phyloP scores from a whole-genome alignment of 1,140 invertebrate genomes.

The Drosophila paulistorum region DNA sequence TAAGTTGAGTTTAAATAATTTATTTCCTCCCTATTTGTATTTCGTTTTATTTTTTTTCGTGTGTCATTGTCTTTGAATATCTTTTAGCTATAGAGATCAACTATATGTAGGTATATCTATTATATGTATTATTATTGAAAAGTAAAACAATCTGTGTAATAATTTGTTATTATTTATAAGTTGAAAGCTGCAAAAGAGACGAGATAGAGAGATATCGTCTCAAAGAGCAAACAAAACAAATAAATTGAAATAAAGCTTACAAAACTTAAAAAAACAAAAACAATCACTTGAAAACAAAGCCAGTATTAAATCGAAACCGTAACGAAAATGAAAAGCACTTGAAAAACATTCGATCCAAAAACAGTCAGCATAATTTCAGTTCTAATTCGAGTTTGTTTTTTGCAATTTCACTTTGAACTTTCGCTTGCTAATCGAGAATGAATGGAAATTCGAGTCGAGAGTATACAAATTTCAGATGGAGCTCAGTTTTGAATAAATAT shows the following conservation, averaged over 20 bases:
- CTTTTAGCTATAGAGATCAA: conserved; percentile 23
- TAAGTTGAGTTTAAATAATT: conserved; percentile 54
- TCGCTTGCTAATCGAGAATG: too few relatives aligned
- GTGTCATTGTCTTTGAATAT: conserved; percentile 9
- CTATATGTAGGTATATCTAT: conserved; percentile 42
- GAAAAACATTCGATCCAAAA: not conserved
- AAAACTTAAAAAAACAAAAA: conserved; percentile 41
- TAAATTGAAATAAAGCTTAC: conserved; percentile 67
- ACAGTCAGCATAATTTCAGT: not conserved
- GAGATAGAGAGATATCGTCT: conserved; percentile 16
- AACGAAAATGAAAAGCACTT: conserved; percentile 13
- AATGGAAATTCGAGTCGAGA: too few relatives aligned
- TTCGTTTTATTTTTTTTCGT: not conserved
- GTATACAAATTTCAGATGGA: not conserved
- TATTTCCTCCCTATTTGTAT: conserved; percentile 27
- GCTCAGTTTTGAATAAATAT: not conserved
- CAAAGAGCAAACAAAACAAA: conserved; percentile 44
- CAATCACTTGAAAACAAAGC: conserved; percentile 25
- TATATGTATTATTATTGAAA: conserved; percentile 34
- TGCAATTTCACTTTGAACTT: too few relatives aligned
- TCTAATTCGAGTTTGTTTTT: not conserved
- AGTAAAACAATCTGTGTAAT: conserved; percentile 59
- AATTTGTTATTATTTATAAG: conserved; percentile 81
- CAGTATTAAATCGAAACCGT: conserved; percentile 53
- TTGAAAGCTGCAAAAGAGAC: conserved; percentile 48